Evolutionary conservation across 2,888 invertebrate genomes (phyloP).

Genomic region (Coremacera marginata): DNA sequence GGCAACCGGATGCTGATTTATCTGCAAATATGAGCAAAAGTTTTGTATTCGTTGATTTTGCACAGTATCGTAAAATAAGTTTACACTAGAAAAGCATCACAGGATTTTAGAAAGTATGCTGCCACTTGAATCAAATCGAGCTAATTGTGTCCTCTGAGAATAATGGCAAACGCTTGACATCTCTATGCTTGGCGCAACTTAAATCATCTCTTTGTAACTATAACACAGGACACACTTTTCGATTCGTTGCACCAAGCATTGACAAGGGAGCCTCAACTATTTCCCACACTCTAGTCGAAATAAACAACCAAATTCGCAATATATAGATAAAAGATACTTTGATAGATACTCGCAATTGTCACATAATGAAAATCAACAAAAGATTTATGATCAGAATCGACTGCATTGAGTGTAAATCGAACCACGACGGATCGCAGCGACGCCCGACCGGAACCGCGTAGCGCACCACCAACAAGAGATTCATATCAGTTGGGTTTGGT

Average conservation of each 20-base stretch:
- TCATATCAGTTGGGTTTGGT: slow-evolving; percentile 41
- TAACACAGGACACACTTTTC: slow-evolving; percentile 50
- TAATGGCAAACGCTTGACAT: slow-evolving; percentile 1
- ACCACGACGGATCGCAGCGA: slow-evolving; percentile 18
- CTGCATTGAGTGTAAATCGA: slow-evolving; percentile 31
- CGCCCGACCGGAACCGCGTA: slow-evolving; percentile 50
- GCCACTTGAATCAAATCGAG: not conserved
- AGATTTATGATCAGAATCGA: slow-evolving; percentile 57
- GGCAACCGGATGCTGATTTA: slow-evolving; percentile 65
- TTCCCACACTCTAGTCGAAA: slow-evolving; percentile 30
- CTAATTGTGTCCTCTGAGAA: slow-evolving; percentile 2
- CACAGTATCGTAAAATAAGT: no score
- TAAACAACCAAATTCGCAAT: not conserved
- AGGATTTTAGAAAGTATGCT: no score
- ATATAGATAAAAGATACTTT: not conserved
- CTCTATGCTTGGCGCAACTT: not conserved
- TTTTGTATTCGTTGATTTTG: not conserved
- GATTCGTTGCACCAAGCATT: slow-evolving; percentile 51
- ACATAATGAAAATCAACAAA: slow-evolving; percentile 56
- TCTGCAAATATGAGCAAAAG: slow-evolving; percentile 54
- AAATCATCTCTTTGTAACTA: not conserved
- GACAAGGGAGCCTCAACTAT: not conserved
- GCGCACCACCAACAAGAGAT: slow-evolving; percentile 47
- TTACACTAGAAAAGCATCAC: no score
- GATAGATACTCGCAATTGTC: slow-evolving; percentile 58